Percentiles rank a stretch among this genome's conserved stretches.
Evolutionary conservation across 2,888 invertebrate genomes (phyloP).

Genomic region (Endomychus coccineus): DNA sequence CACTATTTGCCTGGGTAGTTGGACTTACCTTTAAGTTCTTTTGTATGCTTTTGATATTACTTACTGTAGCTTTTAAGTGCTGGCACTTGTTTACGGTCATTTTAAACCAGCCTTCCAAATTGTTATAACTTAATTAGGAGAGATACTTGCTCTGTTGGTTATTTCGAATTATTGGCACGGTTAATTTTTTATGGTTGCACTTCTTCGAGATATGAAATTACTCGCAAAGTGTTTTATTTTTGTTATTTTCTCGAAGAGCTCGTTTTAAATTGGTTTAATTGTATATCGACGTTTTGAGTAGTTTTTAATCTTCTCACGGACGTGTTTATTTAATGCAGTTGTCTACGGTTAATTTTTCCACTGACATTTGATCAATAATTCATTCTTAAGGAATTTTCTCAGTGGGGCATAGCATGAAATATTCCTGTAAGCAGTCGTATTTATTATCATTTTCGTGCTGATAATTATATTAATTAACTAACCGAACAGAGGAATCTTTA

Average conservation of each 20-base stretch:
- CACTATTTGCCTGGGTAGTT: constrained; percentile 12
- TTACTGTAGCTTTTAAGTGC: constrained; percentile 39
- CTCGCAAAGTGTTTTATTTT: no score
- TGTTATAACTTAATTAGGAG: constrained; percentile 41
- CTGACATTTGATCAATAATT: no score
- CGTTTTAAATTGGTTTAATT: constrained; percentile 14
- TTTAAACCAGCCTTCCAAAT: constrained; percentile 40
- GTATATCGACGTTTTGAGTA: constrained; percentile 12
- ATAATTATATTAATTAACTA: no score
- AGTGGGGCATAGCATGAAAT: no score
- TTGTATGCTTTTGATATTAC: constrained; percentile 39
- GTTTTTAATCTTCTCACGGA: constrained; percentile 10
- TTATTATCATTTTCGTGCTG: no score
- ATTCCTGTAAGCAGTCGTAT: no score
- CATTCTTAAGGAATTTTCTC: no score
- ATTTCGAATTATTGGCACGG: constrained; percentile 23
- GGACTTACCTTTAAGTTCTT: constrained; percentile 9
- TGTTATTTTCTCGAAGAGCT: no score
- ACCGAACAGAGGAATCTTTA: no score
- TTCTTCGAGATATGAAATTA: no score
- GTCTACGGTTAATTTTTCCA: no score
- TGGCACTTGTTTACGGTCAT: constrained; percentile 42
- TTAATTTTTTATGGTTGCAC: constrained; percentile 15
- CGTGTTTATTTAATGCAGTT: no score
- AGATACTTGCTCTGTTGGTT: constrained; percentile 22